Conservation (phyloP, 2,888 invertebrate genomes). For the Hydropsyche betteni region DNA sequence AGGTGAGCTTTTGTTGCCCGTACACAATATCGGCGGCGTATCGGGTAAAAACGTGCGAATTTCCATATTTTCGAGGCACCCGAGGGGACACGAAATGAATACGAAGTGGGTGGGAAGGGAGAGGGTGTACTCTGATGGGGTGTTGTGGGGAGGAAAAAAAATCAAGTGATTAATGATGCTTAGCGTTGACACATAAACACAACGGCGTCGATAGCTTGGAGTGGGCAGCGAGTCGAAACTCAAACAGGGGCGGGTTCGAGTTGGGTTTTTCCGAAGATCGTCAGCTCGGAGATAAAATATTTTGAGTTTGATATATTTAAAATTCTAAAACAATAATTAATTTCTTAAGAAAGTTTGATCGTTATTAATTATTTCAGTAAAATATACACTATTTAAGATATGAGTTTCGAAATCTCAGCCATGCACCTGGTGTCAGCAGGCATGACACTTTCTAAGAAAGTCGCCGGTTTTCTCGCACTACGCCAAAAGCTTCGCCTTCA, state of each 20-base stretch:
- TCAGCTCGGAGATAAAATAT: too few species aligned
- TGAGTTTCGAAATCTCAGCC: too few species aligned
- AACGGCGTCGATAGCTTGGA: conserved; percentile 36
- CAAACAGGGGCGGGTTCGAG: conserved; percentile 19
- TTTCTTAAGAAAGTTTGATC: too few species aligned
- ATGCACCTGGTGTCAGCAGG: too few species aligned
- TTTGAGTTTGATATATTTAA: too few species aligned
- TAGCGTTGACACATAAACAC: conserved; percentile 44
- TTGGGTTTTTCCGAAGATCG: too few species aligned
- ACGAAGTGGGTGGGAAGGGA: background rate
- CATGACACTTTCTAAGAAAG: too few species aligned
- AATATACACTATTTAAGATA: too few species aligned
- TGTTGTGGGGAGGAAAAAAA: conserved; percentile 28
- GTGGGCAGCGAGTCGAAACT: conserved; percentile 34
- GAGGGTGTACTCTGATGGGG: background rate
- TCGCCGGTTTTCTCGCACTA: background rate
- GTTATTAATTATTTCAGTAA: too few species aligned
- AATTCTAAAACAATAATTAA: too few species aligned
- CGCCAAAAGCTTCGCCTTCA: background rate
- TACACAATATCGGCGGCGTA: conserved; percentile 27
- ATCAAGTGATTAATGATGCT: conserved; percentile 42
- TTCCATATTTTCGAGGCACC: conserved; percentile 34
- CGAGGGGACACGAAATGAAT: conserved; percentile 15
- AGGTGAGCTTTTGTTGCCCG: conserved; percentile 23
- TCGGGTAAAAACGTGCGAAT: conserved; percentile 34